A percentile compares a stretch with the other conserved stretches of the same genome.
These are phyloP conservation scores for Nipponacmea schrenckii DNA, from an alignment of 2,888 invertebrate genomes.

Conservation along the genomic window DNA sequence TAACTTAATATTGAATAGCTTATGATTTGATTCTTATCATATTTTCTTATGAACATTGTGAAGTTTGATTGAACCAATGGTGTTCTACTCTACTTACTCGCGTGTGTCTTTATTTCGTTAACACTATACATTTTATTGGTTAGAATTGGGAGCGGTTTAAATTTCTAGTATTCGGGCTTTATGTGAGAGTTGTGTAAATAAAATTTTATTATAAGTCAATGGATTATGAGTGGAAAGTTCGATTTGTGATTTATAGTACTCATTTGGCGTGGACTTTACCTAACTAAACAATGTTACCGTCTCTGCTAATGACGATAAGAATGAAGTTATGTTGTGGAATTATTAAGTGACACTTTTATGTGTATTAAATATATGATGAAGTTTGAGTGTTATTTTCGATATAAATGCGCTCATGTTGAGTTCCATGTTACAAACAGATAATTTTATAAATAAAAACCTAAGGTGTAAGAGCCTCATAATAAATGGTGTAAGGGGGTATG, in stretches of 20 bases:
- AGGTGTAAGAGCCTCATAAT: no score
- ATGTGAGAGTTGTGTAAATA: neutral
- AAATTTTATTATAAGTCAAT: neutral
- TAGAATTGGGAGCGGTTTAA: neutral
- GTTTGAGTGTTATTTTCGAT: constrained; percentile 1
- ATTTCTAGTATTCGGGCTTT: neutral
- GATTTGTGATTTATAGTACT: neutral
- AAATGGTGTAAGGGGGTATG: neutral
- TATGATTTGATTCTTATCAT: no score
- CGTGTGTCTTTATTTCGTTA: no score
- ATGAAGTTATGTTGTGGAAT: neutral
- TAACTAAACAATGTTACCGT: no score
- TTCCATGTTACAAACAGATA: neutral
- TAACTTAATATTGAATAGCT: no score
- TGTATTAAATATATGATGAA: constrained; percentile 5
- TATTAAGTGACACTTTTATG: constrained; percentile 4
- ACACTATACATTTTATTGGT: neutral
- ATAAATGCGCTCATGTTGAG: neutral
- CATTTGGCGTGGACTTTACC: constrained; percentile 1
- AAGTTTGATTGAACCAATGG: no score
- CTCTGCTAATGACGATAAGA: no score
- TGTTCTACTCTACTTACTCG: no score
- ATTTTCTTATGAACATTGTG: no score
- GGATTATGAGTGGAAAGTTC: neutral
- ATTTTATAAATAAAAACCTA: neutral